These are phyloP conservation scores for Palaemon carinicauda DNA, from an alignment of 1,140 invertebrate genomes.

Conservation along the genomic window DNA sequence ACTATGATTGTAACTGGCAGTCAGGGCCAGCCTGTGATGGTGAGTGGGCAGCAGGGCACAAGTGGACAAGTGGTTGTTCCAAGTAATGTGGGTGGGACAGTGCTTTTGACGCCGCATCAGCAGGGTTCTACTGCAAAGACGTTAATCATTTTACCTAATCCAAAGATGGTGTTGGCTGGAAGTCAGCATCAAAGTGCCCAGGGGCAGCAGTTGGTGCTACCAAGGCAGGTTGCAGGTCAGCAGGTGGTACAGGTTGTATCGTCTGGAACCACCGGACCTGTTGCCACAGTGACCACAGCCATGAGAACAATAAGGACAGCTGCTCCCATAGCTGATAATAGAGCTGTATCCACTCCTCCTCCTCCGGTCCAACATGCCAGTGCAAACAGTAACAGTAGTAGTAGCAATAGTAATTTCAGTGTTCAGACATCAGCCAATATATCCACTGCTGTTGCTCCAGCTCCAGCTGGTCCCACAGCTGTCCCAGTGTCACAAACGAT, in stretches of 20 bases:
- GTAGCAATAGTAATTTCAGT: constrained; percentile 27
- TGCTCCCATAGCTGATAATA: constrained; percentile 5
- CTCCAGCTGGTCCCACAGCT: constrained; percentile 66
- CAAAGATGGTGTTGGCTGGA: constrained; percentile 49
- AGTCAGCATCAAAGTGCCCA: constrained; percentile 44
- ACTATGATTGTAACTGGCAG: constrained; percentile 45
- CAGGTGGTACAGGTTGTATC: constrained; percentile 51
- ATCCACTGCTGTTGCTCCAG: constrained; percentile 60
- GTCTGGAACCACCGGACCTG: constrained; percentile 10
- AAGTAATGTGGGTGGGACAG: constrained; percentile 46
- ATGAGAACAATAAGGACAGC: constrained; percentile 33
- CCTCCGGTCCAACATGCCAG: constrained; percentile 41
- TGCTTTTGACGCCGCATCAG: constrained; percentile 46
- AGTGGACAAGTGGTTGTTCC: constrained; percentile 48
- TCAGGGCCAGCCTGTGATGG: constrained; percentile 50
- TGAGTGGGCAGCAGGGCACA: constrained; percentile 44
- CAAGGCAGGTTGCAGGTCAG: constrained; percentile 41
- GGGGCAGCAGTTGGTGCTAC: constrained; percentile 47
- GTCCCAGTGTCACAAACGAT: constrained; percentile 62
- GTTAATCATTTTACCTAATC: constrained; percentile 51
- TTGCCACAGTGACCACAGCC: constrained; percentile 17
- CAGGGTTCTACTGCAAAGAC: constrained; percentile 50
- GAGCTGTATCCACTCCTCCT: constrained; percentile 25
- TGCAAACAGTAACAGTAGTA: constrained; percentile 31
- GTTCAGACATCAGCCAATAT: constrained; percentile 35